Evolutionary conservation across 2,797 vertebrate species (phyloP), one percentile per base, ranked within the genome.

Genomic region (Rallus crepitans): DNA sequence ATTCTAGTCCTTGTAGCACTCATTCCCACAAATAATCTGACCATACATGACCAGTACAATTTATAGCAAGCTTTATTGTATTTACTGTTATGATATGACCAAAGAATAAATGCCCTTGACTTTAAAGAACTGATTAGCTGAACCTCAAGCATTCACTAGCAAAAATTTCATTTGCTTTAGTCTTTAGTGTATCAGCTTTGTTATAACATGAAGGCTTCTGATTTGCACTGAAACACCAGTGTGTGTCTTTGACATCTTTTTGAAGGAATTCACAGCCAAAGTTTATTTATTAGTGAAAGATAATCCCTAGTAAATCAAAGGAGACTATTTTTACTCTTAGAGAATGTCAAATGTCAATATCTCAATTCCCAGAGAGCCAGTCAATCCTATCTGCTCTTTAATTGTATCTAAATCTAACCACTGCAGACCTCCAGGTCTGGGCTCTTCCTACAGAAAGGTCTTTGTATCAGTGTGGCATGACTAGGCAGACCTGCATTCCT

Each of bases 251-350:
- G 16, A 70, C 47, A 84, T 24, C 40, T 83, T 52, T 90, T 81
- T 95, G 65, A 85, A 47, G 42, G 81, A 94, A 90, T 55, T 73
- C 50, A n/a, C 27, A 15, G 20, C 18, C 82, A 39, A 92, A 83
- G 85, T 94, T 92, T 91, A 95, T 96, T 97, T 96, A 89, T 83
- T 68, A 82, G 35, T 90, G 80, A 97, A 96, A 95, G 90, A 87
- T 42, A 97, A 96, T 65, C 66, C 73, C 75, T 28, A 57, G 40
- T 80, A 95, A 92, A 37, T 84, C 94, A 92, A 86, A 85, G 60
- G 76, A 47, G 37, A 87, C 55, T 82, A 91, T 60, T 25, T 95
- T 95, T 84, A 89, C 89, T 93, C 91, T 94, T 72, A 55, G 11
- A 87, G 90, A 92, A 91, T 50, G 7, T 87, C 57, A 68, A 56